A percentile compares a stretch with the other conserved stretches of the same genome.
Evolutionary conservation across 1,140 invertebrate species (phyloP).

Genomic region (Zaprionus kolodkinae): DNA sequence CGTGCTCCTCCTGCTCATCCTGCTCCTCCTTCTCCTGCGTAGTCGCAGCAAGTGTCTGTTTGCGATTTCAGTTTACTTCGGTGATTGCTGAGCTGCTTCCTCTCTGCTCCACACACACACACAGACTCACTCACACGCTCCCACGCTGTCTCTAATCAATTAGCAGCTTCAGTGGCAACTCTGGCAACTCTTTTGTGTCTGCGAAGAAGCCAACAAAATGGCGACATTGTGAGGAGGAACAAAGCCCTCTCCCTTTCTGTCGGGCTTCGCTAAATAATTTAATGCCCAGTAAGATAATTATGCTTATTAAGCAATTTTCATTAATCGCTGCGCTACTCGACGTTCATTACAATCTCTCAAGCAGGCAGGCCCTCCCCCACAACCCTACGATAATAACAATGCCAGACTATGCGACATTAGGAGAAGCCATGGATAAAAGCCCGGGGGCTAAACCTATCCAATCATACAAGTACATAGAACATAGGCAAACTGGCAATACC

Average conservation of each 20-base stretch:
- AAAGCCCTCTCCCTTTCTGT: neutral
- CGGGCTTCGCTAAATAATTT: slow-evolving; percentile 73
- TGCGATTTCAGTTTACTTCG: slow-evolving; percentile 53
- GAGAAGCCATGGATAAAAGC: slow-evolving; percentile 26
- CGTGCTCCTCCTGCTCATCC: neutral
- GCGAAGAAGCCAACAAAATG: slow-evolving; percentile 59
- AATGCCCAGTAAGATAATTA: slow-evolving; percentile 80
- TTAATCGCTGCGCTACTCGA: slow-evolving; percentile 76
- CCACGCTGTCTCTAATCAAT: slow-evolving; percentile 65
- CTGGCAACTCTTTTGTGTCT: slow-evolving; percentile 60
- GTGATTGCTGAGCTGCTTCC: slow-evolving; percentile 28
- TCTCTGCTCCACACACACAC: too few relatives aligned
- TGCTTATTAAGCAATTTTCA: slow-evolving; percentile 83
- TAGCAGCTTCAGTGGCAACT: slow-evolving; percentile 47
- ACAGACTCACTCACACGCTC: neutral
- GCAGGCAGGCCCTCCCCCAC: slow-evolving; percentile 9
- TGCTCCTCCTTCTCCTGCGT: neutral
- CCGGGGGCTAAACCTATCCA: slow-evolving; percentile 2
- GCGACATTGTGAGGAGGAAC: slow-evolving; percentile 54
- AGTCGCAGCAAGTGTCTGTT: slow-evolving; percentile 23
- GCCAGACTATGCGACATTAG: slow-evolving; percentile 8
- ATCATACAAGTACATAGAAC: neutral
- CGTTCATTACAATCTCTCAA: slow-evolving; percentile 75
- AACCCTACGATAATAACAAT: slow-evolving; percentile 21
- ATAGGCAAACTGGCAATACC: slow-evolving; percentile 15